Percentiles rank a stretch among this genome's conserved stretches.
These are phyloP conservation scores for Calvadosia cruxmelitensis DNA, from an alignment of 30 jellyfish, hydroid and myxozoan species.

Conservation along the genomic window DNA sequence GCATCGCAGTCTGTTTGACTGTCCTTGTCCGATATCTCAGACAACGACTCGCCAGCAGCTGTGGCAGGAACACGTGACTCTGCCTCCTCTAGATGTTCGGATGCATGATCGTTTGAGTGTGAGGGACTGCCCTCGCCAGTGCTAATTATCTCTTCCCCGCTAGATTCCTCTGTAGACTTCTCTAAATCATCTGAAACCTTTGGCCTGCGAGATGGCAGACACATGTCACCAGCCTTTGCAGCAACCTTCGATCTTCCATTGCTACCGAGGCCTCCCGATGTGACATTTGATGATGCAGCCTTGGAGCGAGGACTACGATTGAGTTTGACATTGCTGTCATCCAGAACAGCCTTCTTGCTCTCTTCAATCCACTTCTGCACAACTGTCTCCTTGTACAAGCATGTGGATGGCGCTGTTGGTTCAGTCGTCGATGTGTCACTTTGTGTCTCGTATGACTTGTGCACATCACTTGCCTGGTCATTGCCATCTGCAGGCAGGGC, in stretches of 20 bases:
- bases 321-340: not conserved
- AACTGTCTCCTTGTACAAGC: conserved; percentile 9
- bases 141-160: no score
- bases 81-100: no score
- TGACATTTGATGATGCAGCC: not conserved
- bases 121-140: no score
- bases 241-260: not conserved
- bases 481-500: not conserved
- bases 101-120: no score
- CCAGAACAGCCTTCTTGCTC: not conserved
- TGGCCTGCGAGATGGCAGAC: not conserved
- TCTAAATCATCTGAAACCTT: not conserved
- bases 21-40: no score
- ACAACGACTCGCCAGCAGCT: no score
- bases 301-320: not conserved
- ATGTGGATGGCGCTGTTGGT: conserved; percentile 1
- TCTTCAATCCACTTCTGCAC: conserved; percentile 46
- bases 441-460: not conserved
- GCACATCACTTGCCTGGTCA: not conserved
- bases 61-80: no score
- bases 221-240: not conserved
- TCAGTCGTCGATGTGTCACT: not conserved
- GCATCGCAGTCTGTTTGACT: no score
- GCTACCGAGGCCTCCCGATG: not conserved
- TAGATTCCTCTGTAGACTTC: no score